A percentile compares a stretch with the other conserved stretches of the same genome.
phyloP scores from a whole-genome alignment of 2,797 vertebrate genomes.

The Salarias fasciatus region DNA sequence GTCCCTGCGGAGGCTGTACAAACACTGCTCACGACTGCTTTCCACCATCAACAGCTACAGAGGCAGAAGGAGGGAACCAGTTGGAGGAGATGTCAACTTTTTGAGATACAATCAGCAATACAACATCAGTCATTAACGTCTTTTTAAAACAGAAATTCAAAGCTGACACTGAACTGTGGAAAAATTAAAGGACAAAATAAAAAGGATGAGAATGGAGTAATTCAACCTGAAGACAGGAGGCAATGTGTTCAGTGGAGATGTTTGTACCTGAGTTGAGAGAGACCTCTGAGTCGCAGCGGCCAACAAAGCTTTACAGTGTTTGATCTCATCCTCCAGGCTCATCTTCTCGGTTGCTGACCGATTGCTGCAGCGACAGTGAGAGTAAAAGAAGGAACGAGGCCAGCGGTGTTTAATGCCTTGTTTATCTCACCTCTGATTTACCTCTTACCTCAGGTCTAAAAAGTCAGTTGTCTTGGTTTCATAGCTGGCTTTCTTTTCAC shows the following conservation, averaged over 20 bases:
- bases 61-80: neutral
- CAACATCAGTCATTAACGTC: no score
- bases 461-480: conserved; percentile 71
- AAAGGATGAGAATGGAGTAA: no score
- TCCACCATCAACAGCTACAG: conserved; percentile 83
- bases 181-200: neutral
- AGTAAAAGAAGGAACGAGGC: neutral
- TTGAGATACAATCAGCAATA: no score
- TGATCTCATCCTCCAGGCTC: conserved; percentile 87
- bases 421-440: neutral
- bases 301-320: conserved; percentile 63
- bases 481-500: conserved; percentile 77
- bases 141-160: no score
- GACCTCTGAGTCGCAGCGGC: conserved; percentile 79
- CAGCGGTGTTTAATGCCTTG: neutral
- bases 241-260: neutral
- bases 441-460: conserved; percentile 83
- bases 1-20: conserved; percentile 67
- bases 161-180: neutral
- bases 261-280: conserved; percentile 83
- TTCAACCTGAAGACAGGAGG: neutral
- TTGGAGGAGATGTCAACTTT: no score
- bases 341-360: conserved; percentile 84
- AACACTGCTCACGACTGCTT: conserved; percentile 70
- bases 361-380: conserved; percentile 73